Conservation (phyloP, 2,113 vertebrate genomes). For the Nymphicus hollandicus region DNA sequence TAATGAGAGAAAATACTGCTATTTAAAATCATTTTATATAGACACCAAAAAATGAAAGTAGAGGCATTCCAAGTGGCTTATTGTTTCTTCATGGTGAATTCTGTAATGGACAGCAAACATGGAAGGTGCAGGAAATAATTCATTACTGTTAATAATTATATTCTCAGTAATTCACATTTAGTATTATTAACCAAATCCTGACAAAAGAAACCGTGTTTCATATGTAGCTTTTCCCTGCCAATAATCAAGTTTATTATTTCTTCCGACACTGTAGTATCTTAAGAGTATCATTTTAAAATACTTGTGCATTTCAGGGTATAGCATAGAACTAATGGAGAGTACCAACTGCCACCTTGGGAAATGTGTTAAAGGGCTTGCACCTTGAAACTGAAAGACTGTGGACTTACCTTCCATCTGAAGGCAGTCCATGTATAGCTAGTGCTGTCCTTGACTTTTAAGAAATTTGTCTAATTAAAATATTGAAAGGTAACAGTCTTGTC, state of each 20-base stretch:
- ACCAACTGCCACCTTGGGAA: neutral
- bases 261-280: neutral
- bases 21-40: neutral
- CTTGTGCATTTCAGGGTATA: neutral
- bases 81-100: neutral
- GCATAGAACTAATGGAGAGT: neutral
- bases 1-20: neutral
- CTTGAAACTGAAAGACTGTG: neutral
- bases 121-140: neutral
- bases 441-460: neutral
- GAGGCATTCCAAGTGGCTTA: neutral
- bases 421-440: neutral
- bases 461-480: neutral
- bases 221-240: neutral
- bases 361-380: neutral
- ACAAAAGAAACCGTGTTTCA: neutral
- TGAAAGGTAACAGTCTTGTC: neutral
- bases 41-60: neutral
- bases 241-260: neutral
- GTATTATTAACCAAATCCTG: neutral
- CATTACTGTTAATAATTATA: neutral
- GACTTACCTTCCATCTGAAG: neutral
- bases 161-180: neutral
- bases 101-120: neutral
- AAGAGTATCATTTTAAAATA: neutral